phyloP scores from a whole-genome alignment of 2,113 vertebrate genomes.

The Anhinga rufa region DNA sequence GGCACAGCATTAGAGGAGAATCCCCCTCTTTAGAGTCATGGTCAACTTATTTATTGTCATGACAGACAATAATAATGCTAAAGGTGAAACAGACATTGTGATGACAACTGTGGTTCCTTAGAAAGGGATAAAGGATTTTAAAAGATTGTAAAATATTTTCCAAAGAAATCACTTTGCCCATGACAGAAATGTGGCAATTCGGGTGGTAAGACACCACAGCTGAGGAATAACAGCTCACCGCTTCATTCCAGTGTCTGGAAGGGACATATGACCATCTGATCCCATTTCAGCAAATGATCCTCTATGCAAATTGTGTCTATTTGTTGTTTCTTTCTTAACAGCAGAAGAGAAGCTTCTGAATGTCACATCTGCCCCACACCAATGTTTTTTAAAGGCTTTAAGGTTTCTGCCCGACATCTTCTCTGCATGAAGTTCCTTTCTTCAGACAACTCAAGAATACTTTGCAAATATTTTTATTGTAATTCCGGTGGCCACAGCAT shows the following conservation, averaged over 20 bases:
- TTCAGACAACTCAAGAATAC: neutral
- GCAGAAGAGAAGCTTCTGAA: neutral
- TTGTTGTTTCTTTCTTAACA: neutral
- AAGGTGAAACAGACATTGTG: conserved; percentile 5
- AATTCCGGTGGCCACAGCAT: conserved; percentile 16
- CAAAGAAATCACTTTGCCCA: neutral
- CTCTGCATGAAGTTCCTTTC: neutral
- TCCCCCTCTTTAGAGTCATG: neutral
- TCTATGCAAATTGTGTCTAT: neutral
- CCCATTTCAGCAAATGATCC: neutral
- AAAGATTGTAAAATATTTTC: conserved; percentile 1
- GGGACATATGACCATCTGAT: neutral
- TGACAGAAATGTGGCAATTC: neutral
- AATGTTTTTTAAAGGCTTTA: neutral
- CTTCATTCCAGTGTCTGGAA: neutral
- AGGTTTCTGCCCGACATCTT: neutral
- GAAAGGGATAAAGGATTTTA: neutral
- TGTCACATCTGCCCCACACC: neutral
- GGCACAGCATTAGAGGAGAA: neutral
- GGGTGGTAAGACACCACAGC: fast-evolving
- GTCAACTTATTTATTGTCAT: conserved; percentile 24
- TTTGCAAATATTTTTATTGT: conserved; percentile 35
- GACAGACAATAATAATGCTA: conserved; percentile 23
- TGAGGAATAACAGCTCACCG: fast-evolving
- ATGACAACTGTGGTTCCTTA: neutral